Evolutionary conservation across 1,140 invertebrate species (phyloP), one percentile per base, ranked within the genome.

Genomic region (Cydia fagiglandana): DNA sequence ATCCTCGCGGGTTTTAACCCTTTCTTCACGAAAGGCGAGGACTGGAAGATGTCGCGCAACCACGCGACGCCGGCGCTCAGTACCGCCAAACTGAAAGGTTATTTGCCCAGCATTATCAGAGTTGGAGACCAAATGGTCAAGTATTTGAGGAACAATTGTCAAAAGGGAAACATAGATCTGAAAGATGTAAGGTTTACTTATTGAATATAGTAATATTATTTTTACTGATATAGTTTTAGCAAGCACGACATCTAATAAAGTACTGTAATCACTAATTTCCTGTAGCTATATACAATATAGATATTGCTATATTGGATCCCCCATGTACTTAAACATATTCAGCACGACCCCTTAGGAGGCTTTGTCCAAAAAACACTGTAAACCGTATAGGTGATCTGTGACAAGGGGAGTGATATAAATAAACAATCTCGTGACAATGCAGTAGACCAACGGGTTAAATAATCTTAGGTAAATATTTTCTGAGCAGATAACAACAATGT

Each of bases 41-140:
- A 70, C 15, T 70, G 66, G 66, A 70, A 70, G 66, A 70, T 70
- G 66, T 70, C 66, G 5, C 66, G 66, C 2, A 17, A 17, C n/a
- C 66, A 70, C n/a, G 66, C 66, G 5, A 41, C 66, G 38, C 66
- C 66, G 30, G 66, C 38, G n/a, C 66, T 70, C 66, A 70, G 66
- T 15, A 70, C n/a, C 66, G 5, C 34, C 34, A 70, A 70, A 30
- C 10, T 70, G 66, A 70, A 70, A 30, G 66, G 66, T 15, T 70
- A 70, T 15, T 41, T 70, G 66, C 66, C 66, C 30, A 45, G 13
- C 66, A 70, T 70, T n/a, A 15, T 70, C 30, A 7, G 15, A 38
- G 66, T 70, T 41, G 66, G 30, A 38, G 34, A 70, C 66, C 38
- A 70, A 38, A 70, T 70, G 66, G 66, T 70, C 30, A 70, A 70